Percentiles rank a stretch among this genome's conserved stretches.
These are phyloP conservation scores for Cyclargus thomasi DNA, from an alignment of 1,140 invertebrate species.

Conservation along the genomic window DNA sequence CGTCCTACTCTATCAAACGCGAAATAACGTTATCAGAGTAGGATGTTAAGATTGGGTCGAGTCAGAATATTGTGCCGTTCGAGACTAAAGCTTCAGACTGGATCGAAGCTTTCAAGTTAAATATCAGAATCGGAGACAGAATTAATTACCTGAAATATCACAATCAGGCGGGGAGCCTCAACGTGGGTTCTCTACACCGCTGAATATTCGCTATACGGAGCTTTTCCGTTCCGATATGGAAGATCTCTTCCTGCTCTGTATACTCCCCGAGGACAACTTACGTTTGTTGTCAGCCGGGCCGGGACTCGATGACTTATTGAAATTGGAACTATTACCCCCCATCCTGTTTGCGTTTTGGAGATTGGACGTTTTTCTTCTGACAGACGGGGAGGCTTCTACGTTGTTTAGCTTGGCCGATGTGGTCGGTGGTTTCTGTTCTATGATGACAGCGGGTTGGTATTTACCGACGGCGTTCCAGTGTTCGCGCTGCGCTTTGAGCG, in stretches of 20 bases:
- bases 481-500: conserved; percentile 56
- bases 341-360: conserved; percentile 63
- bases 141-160: conserved; percentile 25
- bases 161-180: conserved; percentile 32
- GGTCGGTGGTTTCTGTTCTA: conserved; percentile 51
- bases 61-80: too few relatives aligned
- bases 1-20: too few relatives aligned
- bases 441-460: conserved; percentile 55
- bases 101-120: too few relatives aligned
- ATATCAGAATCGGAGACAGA: neutral
- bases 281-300: conserved; percentile 51
- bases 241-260: conserved; percentile 64
- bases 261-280: conserved; percentile 61
- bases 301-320: conserved; percentile 46
- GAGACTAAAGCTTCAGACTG: too few relatives aligned
- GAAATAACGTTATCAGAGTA: too few relatives aligned
- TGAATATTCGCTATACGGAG: conserved; percentile 60
- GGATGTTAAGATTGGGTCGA: too few relatives aligned
- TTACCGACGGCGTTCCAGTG: conserved; percentile 67
- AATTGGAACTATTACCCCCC: conserved; percentile 44
- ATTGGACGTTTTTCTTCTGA: conserved; percentile 60
- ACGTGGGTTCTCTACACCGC: conserved; percentile 26
- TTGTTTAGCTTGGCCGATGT: conserved; percentile 53
- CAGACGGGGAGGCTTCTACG: conserved; percentile 63
- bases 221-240: conserved; percentile 70